Evolutionary conservation across 2,888 invertebrate species (phyloP).

Genomic region (Timandra comae): DNA sequence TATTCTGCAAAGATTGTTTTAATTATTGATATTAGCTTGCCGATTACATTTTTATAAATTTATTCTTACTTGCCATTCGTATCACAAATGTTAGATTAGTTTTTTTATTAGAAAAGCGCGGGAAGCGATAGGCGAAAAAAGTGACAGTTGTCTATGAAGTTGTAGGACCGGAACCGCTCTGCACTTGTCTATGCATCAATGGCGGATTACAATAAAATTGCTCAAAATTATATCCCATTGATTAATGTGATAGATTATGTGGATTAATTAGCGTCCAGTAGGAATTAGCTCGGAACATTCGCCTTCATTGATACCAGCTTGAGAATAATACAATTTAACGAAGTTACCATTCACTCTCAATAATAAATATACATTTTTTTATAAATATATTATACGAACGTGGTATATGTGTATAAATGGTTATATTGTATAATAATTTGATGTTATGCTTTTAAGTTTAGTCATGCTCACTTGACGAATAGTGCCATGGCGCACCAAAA

Average conservation of each 20-base stretch:
- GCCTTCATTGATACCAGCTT: constrained; percentile 1
- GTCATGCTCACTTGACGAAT: constrained; percentile 20
- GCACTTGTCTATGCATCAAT: constrained; percentile 1
- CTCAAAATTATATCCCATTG: constrained; percentile 16
- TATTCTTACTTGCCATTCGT: constrained; percentile 55
- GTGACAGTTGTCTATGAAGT: too few relatives aligned
- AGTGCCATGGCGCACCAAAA: constrained; percentile 22
- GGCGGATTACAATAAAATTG: constrained; percentile 6
- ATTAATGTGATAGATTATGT: constrained; percentile 37
- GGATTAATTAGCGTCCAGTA: constrained; percentile 36
- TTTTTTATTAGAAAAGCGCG: too few relatives aligned
- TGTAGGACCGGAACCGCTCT: too few relatives aligned
- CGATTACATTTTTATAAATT: constrained; percentile 41
- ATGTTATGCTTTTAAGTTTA: constrained; percentile 1
- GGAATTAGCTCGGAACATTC: constrained; percentile 7
- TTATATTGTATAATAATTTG: not conserved
- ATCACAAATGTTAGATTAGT: constrained; percentile 40
- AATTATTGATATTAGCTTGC: constrained; percentile 40
- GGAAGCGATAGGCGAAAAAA: too few relatives aligned
- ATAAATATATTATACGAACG: not conserved
- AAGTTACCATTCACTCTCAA: constrained; percentile 13
- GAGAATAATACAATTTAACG: constrained; percentile 6
- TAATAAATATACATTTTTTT: not conserved
- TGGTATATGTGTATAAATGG: too few relatives aligned
- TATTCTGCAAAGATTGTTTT: constrained; percentile 45